Evolutionary conservation across 2,113 vertebrate genomes (phyloP), one percentile per base, ranked within the genome.

Genomic region (Pavo muticus): DNA sequence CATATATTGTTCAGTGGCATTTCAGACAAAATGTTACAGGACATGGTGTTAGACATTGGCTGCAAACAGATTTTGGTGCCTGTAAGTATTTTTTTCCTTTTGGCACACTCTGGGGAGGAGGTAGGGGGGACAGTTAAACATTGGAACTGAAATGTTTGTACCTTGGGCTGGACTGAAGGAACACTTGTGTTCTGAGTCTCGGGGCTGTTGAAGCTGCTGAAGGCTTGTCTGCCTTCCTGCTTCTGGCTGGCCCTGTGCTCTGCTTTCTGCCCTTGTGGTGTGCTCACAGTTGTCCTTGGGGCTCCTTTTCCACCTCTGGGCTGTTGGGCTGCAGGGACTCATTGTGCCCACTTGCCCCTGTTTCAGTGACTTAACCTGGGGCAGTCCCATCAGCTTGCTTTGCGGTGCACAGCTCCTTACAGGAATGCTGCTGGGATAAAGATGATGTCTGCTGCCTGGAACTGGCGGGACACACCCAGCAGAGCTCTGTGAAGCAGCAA

Each of bases 21-120:
- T 96, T 99, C 99, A 0, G 99, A 99, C 97, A 99, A 98, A 97
- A 98, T 99, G 98, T 98, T 99, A 12, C 99, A 99, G 97, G 99
- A 99, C 92, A 98, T 98, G 91, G 98, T 99, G 79, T 95, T 99
- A 97, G 98, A 98, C 67, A 97, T 98, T 96, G 98, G 98, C 77
- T 99, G 99, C 98, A 99, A 98, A 94, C 99, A 99, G 97, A 99
- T 99, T 84, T 97, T 98, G 98, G 99, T 99, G 98, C 99, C 99
- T 99, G 99, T 99, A 97, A 99, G 99, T 99, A 96, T 59, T 27
- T 32, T 47, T 42, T 6, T 8, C n/a, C 9, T 16, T 60, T 60
- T 18, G 9, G 13, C 73, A 63, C n/a, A 1, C 44, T 82, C 32
- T 10, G 48, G 60, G 69, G 52, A 32, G 16, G 32, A 11, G 4